Evolutionary conservation across 2,113 vertebrate genomes (phyloP).

Genomic region (Halcyon malimbica): DNA sequence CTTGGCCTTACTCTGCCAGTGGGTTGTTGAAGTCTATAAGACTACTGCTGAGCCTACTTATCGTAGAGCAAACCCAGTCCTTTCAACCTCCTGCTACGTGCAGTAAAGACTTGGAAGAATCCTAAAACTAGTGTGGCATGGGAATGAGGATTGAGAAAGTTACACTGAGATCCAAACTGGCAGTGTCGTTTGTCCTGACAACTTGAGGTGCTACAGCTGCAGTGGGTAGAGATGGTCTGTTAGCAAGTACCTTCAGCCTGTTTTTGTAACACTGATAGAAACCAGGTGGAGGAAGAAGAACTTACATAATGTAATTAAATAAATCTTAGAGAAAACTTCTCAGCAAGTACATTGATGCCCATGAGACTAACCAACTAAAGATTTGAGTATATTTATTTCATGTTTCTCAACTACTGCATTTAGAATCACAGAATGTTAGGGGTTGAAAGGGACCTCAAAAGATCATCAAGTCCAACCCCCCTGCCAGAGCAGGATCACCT

Average conservation of each 20-base stretch:
- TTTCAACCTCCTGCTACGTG: not conserved
- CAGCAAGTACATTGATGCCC: not conserved
- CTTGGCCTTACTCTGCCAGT: not conserved
- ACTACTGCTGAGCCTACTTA: not conserved
- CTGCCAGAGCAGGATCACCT: too few species aligned
- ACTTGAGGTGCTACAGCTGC: not conserved
- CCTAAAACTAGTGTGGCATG: not conserved
- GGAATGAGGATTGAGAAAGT: not conserved
- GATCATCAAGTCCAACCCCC: too few species aligned
- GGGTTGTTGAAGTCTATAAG: not conserved
- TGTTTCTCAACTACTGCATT: not conserved
- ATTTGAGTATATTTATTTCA: not conserved
- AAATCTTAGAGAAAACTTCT: not conserved
- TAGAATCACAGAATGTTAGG: too few species aligned
- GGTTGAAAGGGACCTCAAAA: too few species aligned
- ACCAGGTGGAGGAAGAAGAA: not conserved
- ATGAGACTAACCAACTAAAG: not conserved
- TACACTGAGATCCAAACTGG: not conserved
- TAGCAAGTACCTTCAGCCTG: not conserved
- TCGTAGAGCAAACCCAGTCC: not conserved
- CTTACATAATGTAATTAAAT: not conserved
- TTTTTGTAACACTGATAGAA: not conserved
- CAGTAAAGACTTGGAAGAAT: not conserved
- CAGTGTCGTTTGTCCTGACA: fast-evolving
- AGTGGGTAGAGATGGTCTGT: not conserved